Evolutionary conservation across 2,113 vertebrate genomes (phyloP).

Genomic region (Phalacrocorax brasilianus): DNA sequence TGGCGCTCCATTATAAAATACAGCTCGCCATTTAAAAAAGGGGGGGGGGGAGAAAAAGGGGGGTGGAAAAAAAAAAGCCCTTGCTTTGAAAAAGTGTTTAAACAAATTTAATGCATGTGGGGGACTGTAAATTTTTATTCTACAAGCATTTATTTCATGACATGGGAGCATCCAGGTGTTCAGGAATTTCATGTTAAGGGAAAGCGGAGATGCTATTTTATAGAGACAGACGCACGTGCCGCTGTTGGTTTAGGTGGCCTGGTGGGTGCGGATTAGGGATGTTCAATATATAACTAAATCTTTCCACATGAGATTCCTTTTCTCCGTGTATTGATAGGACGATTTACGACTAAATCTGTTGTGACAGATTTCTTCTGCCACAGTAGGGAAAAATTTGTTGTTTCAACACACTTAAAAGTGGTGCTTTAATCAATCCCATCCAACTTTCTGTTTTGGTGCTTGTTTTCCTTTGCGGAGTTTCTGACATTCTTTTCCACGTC

Average conservation of each 20-base stretch:
- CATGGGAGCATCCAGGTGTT: slow-evolving; percentile 59
- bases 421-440: slow-evolving; percentile 51
- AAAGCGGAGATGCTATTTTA: slow-evolving; percentile 10
- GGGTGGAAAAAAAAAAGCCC: background rate
- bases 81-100: slow-evolving; percentile 77
- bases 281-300: background rate
- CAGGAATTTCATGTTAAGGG: slow-evolving; percentile 45
- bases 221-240: background rate
- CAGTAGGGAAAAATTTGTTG: slow-evolving; percentile 11
- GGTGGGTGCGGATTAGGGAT: background rate
- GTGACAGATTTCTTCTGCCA: background rate
- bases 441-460: slow-evolving; percentile 17
- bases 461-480: slow-evolving; percentile 15
- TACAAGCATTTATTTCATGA: slow-evolving; percentile 72
- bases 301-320: background rate
- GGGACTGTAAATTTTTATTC: slow-evolving; percentile 79
- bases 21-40: slow-evolving; percentile 69
- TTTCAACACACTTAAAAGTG: slow-evolving; percentile 34
- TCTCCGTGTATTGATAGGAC: background rate
- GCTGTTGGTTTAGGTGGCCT: background rate
- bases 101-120: slow-evolving; percentile 78
- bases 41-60: fast-evolving
- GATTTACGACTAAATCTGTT: background rate
- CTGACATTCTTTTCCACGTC: background rate
- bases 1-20: slow-evolving; percentile 80